Conservation (phyloP, 2,797 vertebrate species). For the Paratrypauchen microcephalus region DNA sequence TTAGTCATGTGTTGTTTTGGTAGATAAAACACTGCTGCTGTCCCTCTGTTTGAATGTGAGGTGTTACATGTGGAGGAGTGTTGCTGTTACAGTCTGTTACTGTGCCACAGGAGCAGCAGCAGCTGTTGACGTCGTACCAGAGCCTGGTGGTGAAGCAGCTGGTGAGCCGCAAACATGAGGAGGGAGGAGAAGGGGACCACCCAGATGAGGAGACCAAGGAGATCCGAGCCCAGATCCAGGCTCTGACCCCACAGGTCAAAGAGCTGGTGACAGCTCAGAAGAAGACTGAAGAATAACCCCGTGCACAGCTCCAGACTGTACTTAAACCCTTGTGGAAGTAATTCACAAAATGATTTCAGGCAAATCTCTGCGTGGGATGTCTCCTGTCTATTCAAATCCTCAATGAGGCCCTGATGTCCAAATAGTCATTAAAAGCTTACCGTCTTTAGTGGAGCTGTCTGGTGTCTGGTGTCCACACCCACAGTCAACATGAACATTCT, state of each 20-base stretch:
- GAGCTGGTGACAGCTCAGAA: constrained; percentile 85
- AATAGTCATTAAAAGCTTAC: constrained; percentile 39
- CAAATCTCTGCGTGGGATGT: constrained; percentile 45
- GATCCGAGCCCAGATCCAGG: constrained; percentile 80
- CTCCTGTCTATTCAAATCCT: constrained; percentile 39
- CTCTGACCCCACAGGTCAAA: constrained; percentile 83
- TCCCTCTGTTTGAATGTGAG: neutral
- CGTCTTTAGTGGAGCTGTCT: constrained; percentile 1
- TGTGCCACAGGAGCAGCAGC: constrained; percentile 85
- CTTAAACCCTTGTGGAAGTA: constrained; percentile 15
- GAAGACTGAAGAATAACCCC: constrained; percentile 84
- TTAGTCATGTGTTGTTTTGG: neutral
- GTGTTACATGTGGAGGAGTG: neutral
- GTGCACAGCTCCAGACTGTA: neutral
- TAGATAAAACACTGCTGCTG: neutral
- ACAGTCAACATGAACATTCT: neutral
- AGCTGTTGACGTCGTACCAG: constrained; percentile 86
- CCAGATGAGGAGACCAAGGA: constrained; percentile 67
- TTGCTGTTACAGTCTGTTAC: neutral
- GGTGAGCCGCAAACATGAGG: constrained; percentile 68
- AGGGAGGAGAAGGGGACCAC: constrained; percentile 55
- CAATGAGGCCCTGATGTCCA: constrained; percentile 47
- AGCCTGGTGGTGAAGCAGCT: constrained; percentile 92
- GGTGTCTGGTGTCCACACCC: constrained; percentile 1
- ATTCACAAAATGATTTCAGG: constrained; percentile 32